Percentiles rank a stretch among this genome's conserved stretches.
Conservation (phyloP, 2,888 invertebrate genomes). For the Agrenia bidenticulata region DNA sequence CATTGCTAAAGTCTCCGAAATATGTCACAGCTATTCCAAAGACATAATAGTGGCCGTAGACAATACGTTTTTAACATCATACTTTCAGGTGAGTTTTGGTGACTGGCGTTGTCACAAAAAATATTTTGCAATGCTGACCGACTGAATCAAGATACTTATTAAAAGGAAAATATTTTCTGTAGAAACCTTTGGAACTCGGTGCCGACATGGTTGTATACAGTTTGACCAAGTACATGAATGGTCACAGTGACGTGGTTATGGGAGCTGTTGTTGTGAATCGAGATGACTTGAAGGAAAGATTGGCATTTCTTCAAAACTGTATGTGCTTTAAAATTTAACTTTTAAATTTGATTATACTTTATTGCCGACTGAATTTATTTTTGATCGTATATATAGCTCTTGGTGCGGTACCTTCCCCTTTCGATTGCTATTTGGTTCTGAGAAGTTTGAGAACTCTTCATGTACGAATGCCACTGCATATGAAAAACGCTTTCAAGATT, state of each 20-base stretch:
- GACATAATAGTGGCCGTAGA: slow-evolving; percentile 61
- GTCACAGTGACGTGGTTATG: slow-evolving; percentile 97
- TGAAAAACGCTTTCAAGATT: slow-evolving; percentile 59
- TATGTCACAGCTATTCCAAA: slow-evolving; percentile 55
- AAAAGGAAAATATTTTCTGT: no score
- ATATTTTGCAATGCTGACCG: no score
- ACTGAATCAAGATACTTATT: no score
- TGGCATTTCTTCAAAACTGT: slow-evolving; percentile 88
- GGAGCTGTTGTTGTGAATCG: slow-evolving; percentile 78
- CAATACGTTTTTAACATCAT: slow-evolving; percentile 63
- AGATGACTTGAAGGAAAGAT: slow-evolving; percentile 68
- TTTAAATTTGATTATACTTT: neutral
- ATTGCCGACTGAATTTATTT: no score
- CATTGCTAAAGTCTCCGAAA: slow-evolving; percentile 58
- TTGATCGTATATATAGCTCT: slow-evolving; percentile 11
- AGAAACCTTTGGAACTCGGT: slow-evolving; percentile 85
- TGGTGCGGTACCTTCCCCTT: slow-evolving; percentile 56
- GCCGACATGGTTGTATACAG: slow-evolving; percentile 91
- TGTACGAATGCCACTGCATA: slow-evolving; percentile 61
- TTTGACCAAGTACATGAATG: slow-evolving; percentile 68
- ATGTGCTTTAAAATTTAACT: slow-evolving; percentile 51
- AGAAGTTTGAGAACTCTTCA: slow-evolving; percentile 63
- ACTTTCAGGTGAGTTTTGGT: slow-evolving; percentile 57
- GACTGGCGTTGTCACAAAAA: no score
- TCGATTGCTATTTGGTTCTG: slow-evolving; percentile 64